phyloP scores from a whole-genome alignment of 2,888 invertebrate genomes.

The Strigamia transsilvanica region DNA sequence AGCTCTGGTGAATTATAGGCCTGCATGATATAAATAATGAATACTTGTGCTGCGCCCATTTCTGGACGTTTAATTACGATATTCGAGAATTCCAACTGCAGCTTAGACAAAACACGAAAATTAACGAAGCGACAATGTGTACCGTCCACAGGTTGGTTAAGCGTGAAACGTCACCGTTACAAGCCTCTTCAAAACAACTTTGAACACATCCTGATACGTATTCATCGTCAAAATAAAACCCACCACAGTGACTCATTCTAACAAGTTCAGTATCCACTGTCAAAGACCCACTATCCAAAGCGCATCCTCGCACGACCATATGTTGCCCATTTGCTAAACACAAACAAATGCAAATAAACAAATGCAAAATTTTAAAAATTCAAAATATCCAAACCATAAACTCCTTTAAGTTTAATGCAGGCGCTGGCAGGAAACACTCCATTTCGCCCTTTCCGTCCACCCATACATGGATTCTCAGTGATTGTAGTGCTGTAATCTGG shows the following conservation, averaged over 20 bases:
- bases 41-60: background rate
- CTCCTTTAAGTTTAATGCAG: conserved; percentile 93
- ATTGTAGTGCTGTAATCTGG: conserved; percentile 77
- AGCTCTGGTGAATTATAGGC: background rate
- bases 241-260: conserved; percentile 96
- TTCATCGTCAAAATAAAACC: conserved; percentile 88
- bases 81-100: background rate
- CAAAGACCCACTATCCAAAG: conserved; percentile 91
- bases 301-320: conserved; percentile 91
- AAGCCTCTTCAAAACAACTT: conserved; percentile 92
- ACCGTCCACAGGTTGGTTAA: background rate
- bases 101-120: background rate
- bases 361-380: background rate
- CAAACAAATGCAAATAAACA: background rate
- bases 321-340: conserved; percentile 74
- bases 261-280: conserved; percentile 97
- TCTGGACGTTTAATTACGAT: background rate
- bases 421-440: conserved; percentile 96
- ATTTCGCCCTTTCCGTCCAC: conserved; percentile 88
- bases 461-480: conserved; percentile 91
- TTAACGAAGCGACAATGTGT: background rate
- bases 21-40: background rate
- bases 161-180: conserved; percentile 69
- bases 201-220: conserved; percentile 93
- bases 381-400: conserved; percentile 73